Evolutionary conservation across 2,888 invertebrate species (phyloP).

Genomic region (Chrysolina americana): DNA sequence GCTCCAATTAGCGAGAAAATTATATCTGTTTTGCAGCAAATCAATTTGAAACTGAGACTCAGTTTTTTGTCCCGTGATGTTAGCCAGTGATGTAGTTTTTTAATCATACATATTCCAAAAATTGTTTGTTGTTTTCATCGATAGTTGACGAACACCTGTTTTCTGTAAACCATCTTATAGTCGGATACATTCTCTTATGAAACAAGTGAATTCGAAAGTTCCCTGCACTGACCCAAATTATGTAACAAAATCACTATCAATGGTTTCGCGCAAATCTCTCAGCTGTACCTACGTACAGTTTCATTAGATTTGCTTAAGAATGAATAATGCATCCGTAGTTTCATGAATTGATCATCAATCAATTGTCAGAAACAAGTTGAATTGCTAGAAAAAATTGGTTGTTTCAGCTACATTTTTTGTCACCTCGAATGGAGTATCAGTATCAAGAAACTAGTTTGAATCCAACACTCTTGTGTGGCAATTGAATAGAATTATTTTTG

Average conservation of each 20-base stretch:
- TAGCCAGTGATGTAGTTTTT: background rate
- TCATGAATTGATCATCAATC: background rate
- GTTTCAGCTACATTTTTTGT: no score
- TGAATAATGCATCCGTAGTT: background rate
- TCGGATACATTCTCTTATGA: constrained; percentile 23
- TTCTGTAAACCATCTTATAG: constrained; percentile 15
- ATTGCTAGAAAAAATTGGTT: no score
- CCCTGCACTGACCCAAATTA: constrained; percentile 49
- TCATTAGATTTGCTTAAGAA: background rate
- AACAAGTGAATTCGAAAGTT: constrained; percentile 52
- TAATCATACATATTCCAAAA: no score
- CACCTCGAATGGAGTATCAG: no score
- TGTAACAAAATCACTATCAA: constrained; percentile 39
- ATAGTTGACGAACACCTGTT: constrained; percentile 1
- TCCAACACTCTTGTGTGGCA: no score
- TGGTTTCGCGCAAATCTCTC: constrained; percentile 30
- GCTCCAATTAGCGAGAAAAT: constrained; percentile 8
- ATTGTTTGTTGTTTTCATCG: background rate
- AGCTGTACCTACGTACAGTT: constrained; percentile 15
- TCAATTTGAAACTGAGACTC: background rate
- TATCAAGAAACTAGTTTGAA: no score
- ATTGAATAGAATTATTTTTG: no score
- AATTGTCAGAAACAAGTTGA: background rate
- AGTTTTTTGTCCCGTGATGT: background rate
- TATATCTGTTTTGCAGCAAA: background rate